A percentile compares a stretch with the other conserved stretches of the same genome.
These are phyloP conservation scores for Aplidium turbinatum DNA, from an alignment of 23 tunicate species.

Conservation along the genomic window DNA sequence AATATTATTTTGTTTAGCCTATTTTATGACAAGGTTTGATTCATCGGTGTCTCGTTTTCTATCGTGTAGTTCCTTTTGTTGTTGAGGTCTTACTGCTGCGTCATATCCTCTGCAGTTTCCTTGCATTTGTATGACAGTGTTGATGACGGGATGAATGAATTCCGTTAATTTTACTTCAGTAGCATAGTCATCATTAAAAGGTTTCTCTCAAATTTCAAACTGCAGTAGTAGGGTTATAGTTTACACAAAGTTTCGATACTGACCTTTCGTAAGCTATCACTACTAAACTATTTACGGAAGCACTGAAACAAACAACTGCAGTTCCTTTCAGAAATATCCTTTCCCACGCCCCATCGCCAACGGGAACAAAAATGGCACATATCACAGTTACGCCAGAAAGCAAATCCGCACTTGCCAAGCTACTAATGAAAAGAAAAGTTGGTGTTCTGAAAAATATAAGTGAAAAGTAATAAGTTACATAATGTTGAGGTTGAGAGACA, in stretches of 20 bases:
- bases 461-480: background rate
- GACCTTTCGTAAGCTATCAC: constrained; percentile 52
- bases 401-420: constrained; percentile 43
- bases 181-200: too few relatives aligned
- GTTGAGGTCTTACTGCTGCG: too few relatives aligned
- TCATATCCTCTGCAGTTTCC: too few relatives aligned
- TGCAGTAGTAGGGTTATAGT: background rate
- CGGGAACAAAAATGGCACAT: constrained; percentile 27
- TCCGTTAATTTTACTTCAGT: too few relatives aligned
- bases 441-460: constrained; percentile 36
- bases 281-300: constrained; percentile 50
- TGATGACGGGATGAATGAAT: too few relatives aligned
- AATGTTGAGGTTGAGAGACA: too few relatives aligned
- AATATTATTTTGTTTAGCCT: too few relatives aligned
- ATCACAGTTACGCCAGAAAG: constrained; percentile 42
- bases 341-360: constrained; percentile 30
- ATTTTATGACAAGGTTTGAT: too few relatives aligned
- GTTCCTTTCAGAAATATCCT: constrained; percentile 32
- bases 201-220: background rate
- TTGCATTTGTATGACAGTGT: too few relatives aligned
- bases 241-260: too few relatives aligned
- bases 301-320: constrained; percentile 43
- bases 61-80: too few relatives aligned
- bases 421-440: constrained; percentile 43
- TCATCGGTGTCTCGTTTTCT: too few relatives aligned